Base-by-base conservation (phyloP, 2,797 vertebrate species). In the Acanthurus lineatus region DNA sequence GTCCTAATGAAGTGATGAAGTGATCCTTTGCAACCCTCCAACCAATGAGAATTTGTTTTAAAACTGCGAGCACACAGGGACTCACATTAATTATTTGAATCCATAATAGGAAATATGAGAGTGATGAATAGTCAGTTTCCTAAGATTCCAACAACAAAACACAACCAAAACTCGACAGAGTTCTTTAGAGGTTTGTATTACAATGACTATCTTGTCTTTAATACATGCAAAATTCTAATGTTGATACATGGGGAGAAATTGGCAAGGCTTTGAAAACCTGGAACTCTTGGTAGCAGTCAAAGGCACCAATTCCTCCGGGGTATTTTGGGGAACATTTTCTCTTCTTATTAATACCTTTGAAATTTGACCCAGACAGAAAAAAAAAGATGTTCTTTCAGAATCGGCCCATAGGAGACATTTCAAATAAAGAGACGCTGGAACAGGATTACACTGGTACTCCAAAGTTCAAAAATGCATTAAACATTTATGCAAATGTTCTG, bases 1-100 rank as follows among this genome's bases (percentile, higher is more conserved):
- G 91, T 88, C 77, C 88, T 84, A 91, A 32, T 32, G 28, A 32
- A 32, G 28, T 32, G 28, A 91, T 91, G 86, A 92, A 91, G 80
- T 87, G 84, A 91, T 89, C 85, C 76, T 78, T 51, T 75, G 77
- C 44, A 0, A 47, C 68, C 57, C 45, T 70, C 56, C 61, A 83
- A 85, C 77, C 69, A 83, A 79, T 88, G 77, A 79, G 78, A 87
- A 87, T 90, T 72, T 78, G 57, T 77, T 86, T 85, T 75, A 76
- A 89, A 84, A 59, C 59, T 66, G 73, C 22, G 1, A 82, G 74
- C 74, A 61, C 54, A 78, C 35, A 68, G 67, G 42, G 76, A 70
- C 20, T 38, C n/a, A 28, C 56, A 47, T 69, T 72, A 51, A 84
- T 71, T 58, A 81, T 71, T 70, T 74, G 14, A 71, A 70, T 51